A percentile compares a stretch with the other conserved stretches of the same genome.
phyloP scores from a whole-genome alignment of 2,888 invertebrate genomes.

The Melinopterus prodromus region DNA sequence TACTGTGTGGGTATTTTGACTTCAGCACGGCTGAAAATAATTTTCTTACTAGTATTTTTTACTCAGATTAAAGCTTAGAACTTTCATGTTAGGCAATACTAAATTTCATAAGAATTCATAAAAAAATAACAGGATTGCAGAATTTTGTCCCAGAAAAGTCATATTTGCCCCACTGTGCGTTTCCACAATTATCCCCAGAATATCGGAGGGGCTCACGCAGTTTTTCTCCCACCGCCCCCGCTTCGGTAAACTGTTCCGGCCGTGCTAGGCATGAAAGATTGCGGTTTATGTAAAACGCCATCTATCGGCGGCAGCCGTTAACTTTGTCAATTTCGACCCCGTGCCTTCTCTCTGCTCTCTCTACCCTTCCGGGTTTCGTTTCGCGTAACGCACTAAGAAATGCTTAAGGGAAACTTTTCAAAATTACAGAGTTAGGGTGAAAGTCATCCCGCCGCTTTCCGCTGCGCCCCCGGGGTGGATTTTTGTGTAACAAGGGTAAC shows the following conservation, averaged over 20 bases:
- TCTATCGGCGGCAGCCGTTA: background rate
- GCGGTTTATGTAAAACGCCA: constrained; percentile 4
- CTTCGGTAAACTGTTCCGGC: background rate
- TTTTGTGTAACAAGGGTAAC: background rate
- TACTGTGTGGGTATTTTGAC: too few species aligned
- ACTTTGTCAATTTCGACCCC: background rate
- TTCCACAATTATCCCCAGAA: background rate
- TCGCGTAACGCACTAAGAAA: background rate
- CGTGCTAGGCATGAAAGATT: background rate
- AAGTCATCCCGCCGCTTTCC: background rate
- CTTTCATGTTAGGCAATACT: too few species aligned
- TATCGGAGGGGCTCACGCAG: background rate
- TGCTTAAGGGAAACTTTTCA: constrained; percentile 4
- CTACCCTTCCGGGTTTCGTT: background rate
- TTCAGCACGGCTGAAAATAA: too few species aligned
- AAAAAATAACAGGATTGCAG: too few species aligned
- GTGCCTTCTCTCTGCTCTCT: background rate
- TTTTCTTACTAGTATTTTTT: too few species aligned
- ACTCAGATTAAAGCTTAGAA: too few species aligned
- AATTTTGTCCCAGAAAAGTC: too few species aligned
- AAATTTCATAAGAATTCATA: too few species aligned
- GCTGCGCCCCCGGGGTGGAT: background rate
- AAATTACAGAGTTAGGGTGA: constrained; percentile 4
- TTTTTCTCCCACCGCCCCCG: background rate
- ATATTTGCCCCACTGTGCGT: background rate